phyloP scores from a whole-genome alignment of 2,113 vertebrate species.

The Grantiella picta region DNA sequence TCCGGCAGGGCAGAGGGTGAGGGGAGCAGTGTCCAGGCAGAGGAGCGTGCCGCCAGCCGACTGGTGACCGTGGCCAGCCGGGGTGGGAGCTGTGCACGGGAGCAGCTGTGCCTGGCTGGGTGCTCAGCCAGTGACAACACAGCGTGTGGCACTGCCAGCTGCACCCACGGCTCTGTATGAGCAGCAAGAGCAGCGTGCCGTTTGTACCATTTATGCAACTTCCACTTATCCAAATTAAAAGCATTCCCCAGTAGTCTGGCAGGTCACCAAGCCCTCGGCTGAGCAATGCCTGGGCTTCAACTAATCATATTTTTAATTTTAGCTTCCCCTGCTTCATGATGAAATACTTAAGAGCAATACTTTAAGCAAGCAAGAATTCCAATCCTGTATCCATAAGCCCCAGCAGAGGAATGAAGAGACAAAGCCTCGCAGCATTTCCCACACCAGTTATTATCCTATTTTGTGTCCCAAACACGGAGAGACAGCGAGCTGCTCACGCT shows the following conservation, averaged over 20 bases:
- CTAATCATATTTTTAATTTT: not conserved
- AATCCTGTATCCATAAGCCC: not conserved
- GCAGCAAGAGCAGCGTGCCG: not conserved
- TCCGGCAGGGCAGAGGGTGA: not conserved
- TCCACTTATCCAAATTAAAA: conserved; percentile 44
- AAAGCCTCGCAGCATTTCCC: not conserved
- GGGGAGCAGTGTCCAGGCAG: not conserved
- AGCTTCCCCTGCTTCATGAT: not conserved
- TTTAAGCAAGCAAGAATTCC: not conserved
- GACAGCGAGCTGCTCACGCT: not conserved
- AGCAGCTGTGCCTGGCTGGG: not conserved
- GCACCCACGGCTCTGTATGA: not conserved
- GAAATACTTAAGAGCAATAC: not conserved
- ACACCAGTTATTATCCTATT: not conserved
- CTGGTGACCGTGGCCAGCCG: rapidly evolving
- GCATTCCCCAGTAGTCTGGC: conserved; percentile 2
- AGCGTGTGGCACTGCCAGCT: not conserved
- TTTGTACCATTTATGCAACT: not conserved
- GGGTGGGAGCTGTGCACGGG: not conserved
- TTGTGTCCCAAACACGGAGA: not conserved
- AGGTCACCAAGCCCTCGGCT: conserved; percentile 15
- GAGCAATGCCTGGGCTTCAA: not conserved
- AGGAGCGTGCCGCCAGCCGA: rapidly evolving
- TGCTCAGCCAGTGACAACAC: not conserved
- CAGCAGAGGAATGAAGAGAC: not conserved